Percentiles rank a stretch among this genome's conserved stretches.
Conservation (phyloP, 1,140 invertebrate genomes). For the Ganaspis sp. region DNA sequence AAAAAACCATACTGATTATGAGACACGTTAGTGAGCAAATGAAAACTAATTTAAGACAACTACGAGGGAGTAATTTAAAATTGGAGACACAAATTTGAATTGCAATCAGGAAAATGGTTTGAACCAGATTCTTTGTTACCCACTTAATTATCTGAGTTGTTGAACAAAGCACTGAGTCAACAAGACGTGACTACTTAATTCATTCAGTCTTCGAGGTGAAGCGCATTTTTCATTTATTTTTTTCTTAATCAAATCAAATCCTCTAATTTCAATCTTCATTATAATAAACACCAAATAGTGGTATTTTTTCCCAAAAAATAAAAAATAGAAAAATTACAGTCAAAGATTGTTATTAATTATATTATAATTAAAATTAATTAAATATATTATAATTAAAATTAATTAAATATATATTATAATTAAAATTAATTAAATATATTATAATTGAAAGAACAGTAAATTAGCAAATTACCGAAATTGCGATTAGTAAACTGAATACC, state of each 20-base stretch:
- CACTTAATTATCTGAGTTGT: constrained; percentile 2
- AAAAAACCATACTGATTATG: constrained; percentile 1
- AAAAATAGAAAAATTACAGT: not conserved
- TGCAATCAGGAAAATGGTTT: not conserved
- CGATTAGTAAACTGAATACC: no score
- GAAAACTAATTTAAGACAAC: constrained; percentile 23
- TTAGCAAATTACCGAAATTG: no score
- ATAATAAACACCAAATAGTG: not conserved
- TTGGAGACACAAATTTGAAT: not conserved
- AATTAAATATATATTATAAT: no score
- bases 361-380: no score
- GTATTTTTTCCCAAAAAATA: not conserved
- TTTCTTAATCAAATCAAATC: not conserved
- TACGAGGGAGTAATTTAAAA: constrained; percentile 8
- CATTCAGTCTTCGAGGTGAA: not conserved
- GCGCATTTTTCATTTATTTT: not conserved
- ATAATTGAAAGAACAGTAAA: no score
- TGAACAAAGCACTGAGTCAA: constrained; percentile 7
- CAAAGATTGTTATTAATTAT: no score
- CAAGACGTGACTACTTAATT: constrained; percentile 6
- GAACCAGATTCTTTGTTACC: constrained; percentile 10
- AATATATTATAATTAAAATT: no score
- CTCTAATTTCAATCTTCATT: no score
- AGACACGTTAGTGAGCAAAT: constrained; percentile 7
- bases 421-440: no score